Evolutionary conservation across 2,797 vertebrate species (phyloP).

Genomic region (Cossypha niveicapilla): DNA sequence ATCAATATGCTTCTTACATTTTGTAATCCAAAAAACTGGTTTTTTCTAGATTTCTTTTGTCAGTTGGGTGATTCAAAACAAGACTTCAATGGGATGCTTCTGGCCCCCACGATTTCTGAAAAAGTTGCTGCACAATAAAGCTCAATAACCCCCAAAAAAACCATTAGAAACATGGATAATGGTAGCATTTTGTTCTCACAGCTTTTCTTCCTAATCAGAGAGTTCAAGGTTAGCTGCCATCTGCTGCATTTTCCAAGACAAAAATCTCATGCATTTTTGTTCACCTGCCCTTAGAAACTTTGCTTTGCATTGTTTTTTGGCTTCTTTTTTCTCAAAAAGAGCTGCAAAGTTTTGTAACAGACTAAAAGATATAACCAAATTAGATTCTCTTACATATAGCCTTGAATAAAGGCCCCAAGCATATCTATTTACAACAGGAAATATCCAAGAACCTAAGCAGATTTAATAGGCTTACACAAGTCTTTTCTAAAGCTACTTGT

Average conservation of each 20-base stretch:
- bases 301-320: not conserved
- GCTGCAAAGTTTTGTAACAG: not conserved
- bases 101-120: not conserved
- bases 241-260: not conserved
- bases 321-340: not conserved
- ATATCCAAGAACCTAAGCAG: not conserved
- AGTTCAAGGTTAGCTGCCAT: not conserved
- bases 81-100: not conserved
- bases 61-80: not conserved
- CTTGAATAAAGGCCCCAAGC: not conserved
- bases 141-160: not conserved
- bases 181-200: not conserved
- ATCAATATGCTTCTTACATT: slow-evolving; percentile 22
- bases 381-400: not conserved
- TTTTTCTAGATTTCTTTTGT: not conserved
- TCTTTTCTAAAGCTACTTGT: not conserved
- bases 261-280: not conserved
- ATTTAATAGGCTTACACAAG: not conserved
- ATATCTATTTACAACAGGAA: not conserved
- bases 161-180: not conserved
- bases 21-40: not conserved
- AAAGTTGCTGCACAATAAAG: not conserved
- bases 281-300: not conserved
- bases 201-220: not conserved
- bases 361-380: not conserved